Base-by-base conservation (phyloP, 2,113 vertebrate genomes). In the Equus quagga region DNA sequence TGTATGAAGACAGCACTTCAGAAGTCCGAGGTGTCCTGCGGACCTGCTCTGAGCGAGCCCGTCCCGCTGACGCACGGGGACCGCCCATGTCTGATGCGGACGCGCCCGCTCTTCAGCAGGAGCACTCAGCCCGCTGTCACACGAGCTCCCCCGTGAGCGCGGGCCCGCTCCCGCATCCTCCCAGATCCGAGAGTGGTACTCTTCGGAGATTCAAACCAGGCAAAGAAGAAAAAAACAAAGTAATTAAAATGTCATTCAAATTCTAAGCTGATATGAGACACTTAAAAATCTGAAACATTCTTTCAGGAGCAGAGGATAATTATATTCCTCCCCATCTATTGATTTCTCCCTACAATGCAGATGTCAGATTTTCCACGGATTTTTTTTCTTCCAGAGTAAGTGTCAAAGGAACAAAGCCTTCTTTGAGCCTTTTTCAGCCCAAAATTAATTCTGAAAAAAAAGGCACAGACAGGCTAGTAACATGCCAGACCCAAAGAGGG, bases 161-260 rank as follows among this genome's bases (percentile, higher is more conserved):
- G 0, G 24, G 92, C 19, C 76, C 28, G 56, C 95, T 92, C 91
- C 46, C 94, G 41, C 69, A 90, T 49, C 90, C 91, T 19, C 24
- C 92, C 26, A 98, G 89, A 69, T 15, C 70, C 0, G 2, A 81
- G 93, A 91, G 96, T 31, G 95, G 94, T 95, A 3, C 6, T 96
- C 98, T 98, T 64, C 31, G 97, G 98, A 96, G 98, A 98, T 91
- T 98, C 98, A 98, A 97, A 95, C 88, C 2, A 95, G 94, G 97
- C 96, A 56, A 64, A 86, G 91, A 49, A 92, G 85, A 94, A 96
- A 8, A 97, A 98, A 97, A 93, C 97, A 51, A 97, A 98, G 98
- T 98, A 98, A 99, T 99, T 99, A 98, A 98, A 98, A 98, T 98
- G 98, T 98, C 99, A 98, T 97, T 99, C 98, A 98, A 98, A 97